A percentile compares a stretch with the other conserved stretches of the same genome.
These are phyloP conservation scores for Coelogynopora nodosa DNA, from an alignment of 2,888 invertebrate species.

Conservation along the genomic window DNA sequence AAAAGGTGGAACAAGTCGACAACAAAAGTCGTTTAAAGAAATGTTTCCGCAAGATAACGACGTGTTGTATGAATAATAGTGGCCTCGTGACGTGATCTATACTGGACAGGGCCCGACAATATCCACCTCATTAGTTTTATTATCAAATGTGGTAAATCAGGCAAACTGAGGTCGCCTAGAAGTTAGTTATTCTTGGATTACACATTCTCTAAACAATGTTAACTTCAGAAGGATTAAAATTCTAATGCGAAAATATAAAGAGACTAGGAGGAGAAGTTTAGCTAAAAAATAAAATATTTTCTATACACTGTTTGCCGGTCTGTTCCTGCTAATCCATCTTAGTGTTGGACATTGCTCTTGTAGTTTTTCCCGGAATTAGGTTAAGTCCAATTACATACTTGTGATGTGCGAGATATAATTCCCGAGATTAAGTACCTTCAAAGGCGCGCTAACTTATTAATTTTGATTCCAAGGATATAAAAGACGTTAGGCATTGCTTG, in stretches of 20 bases:
- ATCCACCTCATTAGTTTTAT: not conserved
- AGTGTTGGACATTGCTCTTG: not conserved
- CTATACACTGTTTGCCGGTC: not conserved
- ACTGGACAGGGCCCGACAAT: not conserved
- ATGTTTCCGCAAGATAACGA: not conserved
- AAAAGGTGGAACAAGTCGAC: too few relatives aligned
- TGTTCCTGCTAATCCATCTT: not conserved
- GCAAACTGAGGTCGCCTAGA: not conserved
- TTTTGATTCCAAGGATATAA: not conserved
- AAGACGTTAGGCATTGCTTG: not conserved
- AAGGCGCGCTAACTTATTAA: conserved; percentile 23
- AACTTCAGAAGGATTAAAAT: not conserved
- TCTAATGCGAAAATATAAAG: not conserved
- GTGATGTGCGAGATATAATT: not conserved
- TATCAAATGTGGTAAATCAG: conserved; percentile 12
- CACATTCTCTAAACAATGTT: not conserved
- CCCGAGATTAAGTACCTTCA: conserved; percentile 14
- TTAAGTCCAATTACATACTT: conserved; percentile 28
- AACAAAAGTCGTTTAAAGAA: not conserved
- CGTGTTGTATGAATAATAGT: not conserved
- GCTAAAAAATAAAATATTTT: not conserved
- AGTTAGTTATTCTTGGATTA: not conserved
- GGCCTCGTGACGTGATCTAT: not conserved
- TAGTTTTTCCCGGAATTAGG: not conserved
- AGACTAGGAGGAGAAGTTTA: not conserved